These are phyloP conservation scores for Corythoichthys haematopterus DNA, from an alignment of 2,113 vertebrate species.

Conservation along the genomic window DNA sequence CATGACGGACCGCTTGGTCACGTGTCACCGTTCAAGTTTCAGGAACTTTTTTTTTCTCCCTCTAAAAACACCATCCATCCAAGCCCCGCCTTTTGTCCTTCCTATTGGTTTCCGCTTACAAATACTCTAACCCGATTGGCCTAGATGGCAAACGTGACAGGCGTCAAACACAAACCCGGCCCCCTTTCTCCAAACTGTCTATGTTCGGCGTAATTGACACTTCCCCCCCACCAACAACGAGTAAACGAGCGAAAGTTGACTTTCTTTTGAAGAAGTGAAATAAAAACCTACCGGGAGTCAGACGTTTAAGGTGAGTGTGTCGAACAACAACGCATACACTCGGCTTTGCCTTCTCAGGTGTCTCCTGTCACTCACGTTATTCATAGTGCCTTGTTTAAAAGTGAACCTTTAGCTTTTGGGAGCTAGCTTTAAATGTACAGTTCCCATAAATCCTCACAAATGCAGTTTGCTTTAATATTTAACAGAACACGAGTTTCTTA, in stretches of 20 bases:
- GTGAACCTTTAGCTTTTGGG: neutral
- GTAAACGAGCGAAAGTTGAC: constrained; percentile 1
- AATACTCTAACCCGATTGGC: constrained; percentile 38
- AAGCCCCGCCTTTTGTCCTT: constrained; percentile 27
- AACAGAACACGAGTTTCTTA: neutral
- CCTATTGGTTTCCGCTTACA: constrained; percentile 35
- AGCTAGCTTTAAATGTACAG: neutral
- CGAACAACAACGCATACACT: neutral
- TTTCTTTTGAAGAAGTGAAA: neutral
- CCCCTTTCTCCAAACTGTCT: constrained; percentile 52
- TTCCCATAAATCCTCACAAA: neutral
- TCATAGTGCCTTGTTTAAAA: constrained; percentile 24
- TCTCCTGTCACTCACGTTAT: constrained; percentile 56
- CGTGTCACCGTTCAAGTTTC: constrained; percentile 71
- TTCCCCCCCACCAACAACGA: no score
- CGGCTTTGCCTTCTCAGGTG: constrained; percentile 31
- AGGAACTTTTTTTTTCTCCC: constrained; percentile 59
- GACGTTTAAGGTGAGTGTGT: constrained; percentile 56
- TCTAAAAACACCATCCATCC: constrained; percentile 32
- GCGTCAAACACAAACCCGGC: constrained; percentile 34
- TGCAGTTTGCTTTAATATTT: neutral
- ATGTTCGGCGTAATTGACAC: constrained; percentile 55
- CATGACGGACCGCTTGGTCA: constrained; percentile 67
- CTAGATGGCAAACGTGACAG: neutral
- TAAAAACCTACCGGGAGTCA: neutral